phyloP scores from a whole-genome alignment of 2,797 vertebrate species.

The Vireo griseus region DNA sequence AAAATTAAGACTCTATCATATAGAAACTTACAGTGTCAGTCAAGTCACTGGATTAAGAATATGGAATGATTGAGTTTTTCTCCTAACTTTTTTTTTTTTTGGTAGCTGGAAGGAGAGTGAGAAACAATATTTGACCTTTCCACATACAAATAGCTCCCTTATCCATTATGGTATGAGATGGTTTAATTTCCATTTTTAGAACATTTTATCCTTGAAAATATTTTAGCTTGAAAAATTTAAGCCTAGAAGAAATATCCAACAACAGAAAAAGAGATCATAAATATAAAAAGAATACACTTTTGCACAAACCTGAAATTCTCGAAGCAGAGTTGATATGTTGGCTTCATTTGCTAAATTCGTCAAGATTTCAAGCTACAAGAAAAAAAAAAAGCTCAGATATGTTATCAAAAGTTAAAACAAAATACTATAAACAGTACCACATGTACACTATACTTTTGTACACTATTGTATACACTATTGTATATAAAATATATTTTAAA shows the following conservation, averaged over 20 bases:
- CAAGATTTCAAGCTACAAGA: constrained; percentile 90
- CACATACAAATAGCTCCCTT: background rate
- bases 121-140: background rate
- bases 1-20: background rate
- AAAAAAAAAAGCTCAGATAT: background rate
- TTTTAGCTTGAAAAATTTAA: background rate
- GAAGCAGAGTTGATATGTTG: constrained; percentile 93
- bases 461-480: too few species aligned
- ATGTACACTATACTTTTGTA: background rate
- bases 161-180: background rate
- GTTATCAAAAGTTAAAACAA: background rate
- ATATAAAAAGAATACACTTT: background rate
- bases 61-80: background rate
- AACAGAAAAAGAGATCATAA: background rate
- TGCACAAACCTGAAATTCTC: constrained; percentile 92
- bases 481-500: background rate
- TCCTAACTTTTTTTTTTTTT: background rate
- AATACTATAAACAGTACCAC: background rate
- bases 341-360: constrained; percentile 95
- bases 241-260: background rate
- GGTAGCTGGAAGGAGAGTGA: background rate
- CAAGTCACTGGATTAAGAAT: background rate
- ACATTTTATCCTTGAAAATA: background rate
- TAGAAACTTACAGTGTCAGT: background rate
- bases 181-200: background rate